Conservation (phyloP, 92 coral and sea anemone genomes). For the Palythoa grandiflora region DNA sequence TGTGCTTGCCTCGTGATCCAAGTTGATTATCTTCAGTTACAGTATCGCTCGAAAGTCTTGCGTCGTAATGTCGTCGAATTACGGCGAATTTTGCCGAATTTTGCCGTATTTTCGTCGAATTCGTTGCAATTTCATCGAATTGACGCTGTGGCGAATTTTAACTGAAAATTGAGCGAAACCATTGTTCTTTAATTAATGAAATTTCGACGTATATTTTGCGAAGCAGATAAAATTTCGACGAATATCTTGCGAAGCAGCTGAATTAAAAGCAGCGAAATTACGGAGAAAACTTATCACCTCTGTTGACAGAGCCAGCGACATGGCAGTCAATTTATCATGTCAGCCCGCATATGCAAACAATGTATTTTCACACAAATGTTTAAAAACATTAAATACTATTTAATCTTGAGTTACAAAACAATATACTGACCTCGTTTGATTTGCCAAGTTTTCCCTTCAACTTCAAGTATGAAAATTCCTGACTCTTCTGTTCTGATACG, state of each 20-base stretch:
- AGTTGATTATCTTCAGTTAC: no score
- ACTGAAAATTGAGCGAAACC: not conserved
- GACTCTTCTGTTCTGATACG: not conserved
- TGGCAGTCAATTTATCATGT: not conserved
- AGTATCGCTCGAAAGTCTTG: not conserved
- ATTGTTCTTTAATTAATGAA: not conserved
- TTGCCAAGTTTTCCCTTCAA: constrained; percentile 4
- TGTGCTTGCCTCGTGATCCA: no score
- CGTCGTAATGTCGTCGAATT: not conserved
- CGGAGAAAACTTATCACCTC: constrained; percentile 7
- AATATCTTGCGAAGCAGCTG: no score
- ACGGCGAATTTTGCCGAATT: not conserved
- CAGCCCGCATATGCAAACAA: not conserved
- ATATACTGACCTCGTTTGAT: not conserved
- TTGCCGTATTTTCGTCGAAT: not conserved
- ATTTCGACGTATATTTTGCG: not conserved
- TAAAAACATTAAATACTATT: not conserved
- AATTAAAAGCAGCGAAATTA: constrained; percentile 9
- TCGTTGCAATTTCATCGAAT: not conserved
- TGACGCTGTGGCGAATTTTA: constrained; percentile 1
- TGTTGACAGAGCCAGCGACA: not conserved
- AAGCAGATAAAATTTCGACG: no score
- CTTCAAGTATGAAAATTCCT: not conserved
- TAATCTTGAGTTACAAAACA: not conserved
- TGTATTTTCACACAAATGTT: not conserved